Conservation (phyloP, 2,113 vertebrate genomes). For the Sphyrna mokarran region DNA sequence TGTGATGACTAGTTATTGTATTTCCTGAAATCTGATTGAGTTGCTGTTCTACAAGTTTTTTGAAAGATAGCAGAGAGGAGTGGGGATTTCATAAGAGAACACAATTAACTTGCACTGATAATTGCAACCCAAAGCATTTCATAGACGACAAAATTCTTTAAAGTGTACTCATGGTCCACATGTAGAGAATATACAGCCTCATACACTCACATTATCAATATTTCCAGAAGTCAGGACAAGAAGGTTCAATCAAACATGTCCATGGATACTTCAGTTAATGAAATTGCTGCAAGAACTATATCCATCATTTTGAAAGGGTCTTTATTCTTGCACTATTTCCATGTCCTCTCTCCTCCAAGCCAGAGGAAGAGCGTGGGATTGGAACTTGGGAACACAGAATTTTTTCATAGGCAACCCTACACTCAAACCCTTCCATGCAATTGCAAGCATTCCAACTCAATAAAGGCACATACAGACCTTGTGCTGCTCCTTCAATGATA, state of each 20-base stretch:
- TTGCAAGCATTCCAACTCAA: not conserved
- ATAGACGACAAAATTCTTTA: not conserved
- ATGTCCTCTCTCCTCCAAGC: not conserved
- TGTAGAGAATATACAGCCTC: not conserved
- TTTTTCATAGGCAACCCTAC: not conserved
- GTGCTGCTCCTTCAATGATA: slow-evolving; percentile 94
- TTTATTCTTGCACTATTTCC: not conserved
- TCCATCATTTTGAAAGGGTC: not conserved
- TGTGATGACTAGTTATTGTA: not conserved
- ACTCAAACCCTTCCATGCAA: not conserved
- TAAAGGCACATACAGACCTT: slow-evolving; percentile 63
- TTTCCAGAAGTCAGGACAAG: not conserved
- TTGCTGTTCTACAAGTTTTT: not conserved
- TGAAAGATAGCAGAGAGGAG: not conserved
- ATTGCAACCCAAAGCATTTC: not conserved
- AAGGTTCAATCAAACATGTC: not conserved
- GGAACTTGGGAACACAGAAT: not conserved
- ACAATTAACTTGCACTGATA: not conserved
- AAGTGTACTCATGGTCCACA: not conserved
- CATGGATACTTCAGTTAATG: not conserved
- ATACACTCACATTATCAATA: not conserved
- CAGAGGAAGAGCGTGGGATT: not conserved
- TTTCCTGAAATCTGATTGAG: not conserved
- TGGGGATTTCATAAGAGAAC: not conserved
- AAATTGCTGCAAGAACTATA: not conserved